phyloP scores from a whole-genome alignment of 2,113 vertebrate species.

The Neolamprologus kungweensis region DNA sequence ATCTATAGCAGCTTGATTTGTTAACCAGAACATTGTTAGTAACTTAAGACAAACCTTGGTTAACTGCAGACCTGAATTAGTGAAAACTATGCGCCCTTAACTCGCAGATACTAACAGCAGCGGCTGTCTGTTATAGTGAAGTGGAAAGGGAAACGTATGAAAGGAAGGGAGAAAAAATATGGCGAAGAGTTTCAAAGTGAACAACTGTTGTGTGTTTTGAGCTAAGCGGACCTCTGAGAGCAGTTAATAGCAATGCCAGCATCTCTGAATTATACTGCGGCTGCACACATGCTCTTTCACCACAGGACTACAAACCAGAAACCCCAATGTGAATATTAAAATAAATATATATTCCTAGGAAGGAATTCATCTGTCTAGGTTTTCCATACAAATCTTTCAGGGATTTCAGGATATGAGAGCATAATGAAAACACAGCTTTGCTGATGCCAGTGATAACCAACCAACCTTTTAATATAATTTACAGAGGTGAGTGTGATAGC shows the following conservation, averaged over 20 bases:
- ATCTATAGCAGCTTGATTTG: constrained; percentile 9
- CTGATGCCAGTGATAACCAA: neutral
- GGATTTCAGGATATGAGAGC: neutral
- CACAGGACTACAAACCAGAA: neutral
- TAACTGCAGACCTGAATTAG: neutral
- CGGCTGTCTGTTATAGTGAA: neutral
- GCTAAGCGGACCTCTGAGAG: constrained; percentile 1
- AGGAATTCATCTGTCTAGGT: neutral
- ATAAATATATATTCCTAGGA: neutral
- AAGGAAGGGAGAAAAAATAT: constrained; percentile 10
- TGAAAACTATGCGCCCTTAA: neutral
- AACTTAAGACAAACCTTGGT: neutral
- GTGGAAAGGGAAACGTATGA: neutral
- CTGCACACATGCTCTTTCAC: neutral
- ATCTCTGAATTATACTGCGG: constrained; percentile 13
- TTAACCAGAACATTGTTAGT: neutral
- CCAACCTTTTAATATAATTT: neutral
- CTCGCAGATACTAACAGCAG: neutral
- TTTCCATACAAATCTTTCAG: neutral
- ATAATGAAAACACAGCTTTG: neutral
- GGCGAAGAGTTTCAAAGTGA: constrained; percentile 19
- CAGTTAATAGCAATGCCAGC: neutral
- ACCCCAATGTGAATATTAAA: neutral
- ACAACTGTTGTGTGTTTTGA: constrained; percentile 10
- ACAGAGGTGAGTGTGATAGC: neutral